These are phyloP conservation scores for Phymatocera aterrima DNA, from an alignment of 2,888 invertebrate genomes.

Conservation along the genomic window DNA sequence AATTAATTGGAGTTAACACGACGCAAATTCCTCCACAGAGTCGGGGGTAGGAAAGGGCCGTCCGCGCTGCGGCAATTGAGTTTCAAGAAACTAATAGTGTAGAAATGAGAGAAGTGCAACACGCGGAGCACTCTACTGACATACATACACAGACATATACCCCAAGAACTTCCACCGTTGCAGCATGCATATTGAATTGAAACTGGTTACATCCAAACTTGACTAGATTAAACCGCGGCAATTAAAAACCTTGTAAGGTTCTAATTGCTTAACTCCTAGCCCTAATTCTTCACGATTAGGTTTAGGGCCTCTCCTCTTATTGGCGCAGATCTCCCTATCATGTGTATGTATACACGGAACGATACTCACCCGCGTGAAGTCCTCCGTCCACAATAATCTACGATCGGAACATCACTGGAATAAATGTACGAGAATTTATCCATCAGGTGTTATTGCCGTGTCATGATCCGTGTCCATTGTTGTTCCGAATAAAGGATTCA, in stretches of 20 bases:
- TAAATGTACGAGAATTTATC: no score
- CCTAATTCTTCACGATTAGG: constrained; percentile 54
- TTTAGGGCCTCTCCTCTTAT: constrained; percentile 56
- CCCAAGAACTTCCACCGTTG: neutral
- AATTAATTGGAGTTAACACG: constrained; percentile 57
- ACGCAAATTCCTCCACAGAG: constrained; percentile 34
- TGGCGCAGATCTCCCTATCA: neutral
- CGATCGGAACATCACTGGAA: no score
- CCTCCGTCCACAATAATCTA: no score
- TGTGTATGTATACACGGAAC: no score
- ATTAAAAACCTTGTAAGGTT: constrained; percentile 43
- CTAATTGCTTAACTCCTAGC: constrained; percentile 57
- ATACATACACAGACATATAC: neutral
- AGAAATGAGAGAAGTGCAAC: constrained; percentile 26
- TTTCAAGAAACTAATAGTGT: constrained; percentile 25
- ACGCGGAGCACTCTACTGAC: neutral
- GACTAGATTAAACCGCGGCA: constrained; percentile 62
- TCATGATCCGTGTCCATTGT: no score
- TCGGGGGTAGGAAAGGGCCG: constrained; percentile 52
- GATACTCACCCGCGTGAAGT: no score
- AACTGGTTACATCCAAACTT: constrained; percentile 68
- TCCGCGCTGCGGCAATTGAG: constrained; percentile 15
- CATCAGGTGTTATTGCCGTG: no score
- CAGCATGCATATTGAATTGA: constrained; percentile 61
- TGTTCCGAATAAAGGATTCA: no score